phyloP scores from a whole-genome alignment of 1,140 invertebrate genomes.

The Steinernema feltiae region DNA sequence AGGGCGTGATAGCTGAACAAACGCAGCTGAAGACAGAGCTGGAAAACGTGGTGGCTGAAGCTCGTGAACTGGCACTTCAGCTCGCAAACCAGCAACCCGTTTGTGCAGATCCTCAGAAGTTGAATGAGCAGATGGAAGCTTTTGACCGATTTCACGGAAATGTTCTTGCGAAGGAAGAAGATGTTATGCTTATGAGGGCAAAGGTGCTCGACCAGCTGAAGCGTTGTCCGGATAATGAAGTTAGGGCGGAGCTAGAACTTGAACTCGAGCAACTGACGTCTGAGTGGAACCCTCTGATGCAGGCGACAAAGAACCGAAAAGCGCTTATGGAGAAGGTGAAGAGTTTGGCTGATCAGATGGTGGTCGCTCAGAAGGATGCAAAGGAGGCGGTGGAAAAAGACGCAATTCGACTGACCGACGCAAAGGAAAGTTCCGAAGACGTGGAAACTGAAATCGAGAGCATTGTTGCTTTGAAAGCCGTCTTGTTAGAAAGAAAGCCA shows the following conservation, averaged over 20 bases:
- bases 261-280: constrained; percentile 63
- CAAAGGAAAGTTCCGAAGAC: constrained; percentile 19
- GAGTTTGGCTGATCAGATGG: constrained; percentile 10
- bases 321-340: constrained; percentile 28
- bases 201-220: constrained; percentile 74
- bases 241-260: constrained; percentile 62
- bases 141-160: constrained; percentile 55
- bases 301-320: constrained; percentile 26
- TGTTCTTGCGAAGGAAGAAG: constrained; percentile 80
- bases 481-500: background rate
- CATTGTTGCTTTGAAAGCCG: constrained; percentile 12
- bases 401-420: constrained; percentile 24
- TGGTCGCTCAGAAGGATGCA: constrained; percentile 21
- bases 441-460: constrained; percentile 10
- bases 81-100: background rate
- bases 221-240: constrained; percentile 58
- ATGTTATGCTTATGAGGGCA: constrained; percentile 84
- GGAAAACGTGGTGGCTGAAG: background rate
- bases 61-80: background rate
- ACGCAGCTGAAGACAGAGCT: background rate
- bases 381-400: constrained; percentile 19
- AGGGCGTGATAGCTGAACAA: background rate
- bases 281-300: constrained; percentile 30
- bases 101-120: background rate
- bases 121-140: background rate